phyloP scores from a whole-genome alignment of 2,797 vertebrate genomes.

The Lagodon rhomboides region DNA sequence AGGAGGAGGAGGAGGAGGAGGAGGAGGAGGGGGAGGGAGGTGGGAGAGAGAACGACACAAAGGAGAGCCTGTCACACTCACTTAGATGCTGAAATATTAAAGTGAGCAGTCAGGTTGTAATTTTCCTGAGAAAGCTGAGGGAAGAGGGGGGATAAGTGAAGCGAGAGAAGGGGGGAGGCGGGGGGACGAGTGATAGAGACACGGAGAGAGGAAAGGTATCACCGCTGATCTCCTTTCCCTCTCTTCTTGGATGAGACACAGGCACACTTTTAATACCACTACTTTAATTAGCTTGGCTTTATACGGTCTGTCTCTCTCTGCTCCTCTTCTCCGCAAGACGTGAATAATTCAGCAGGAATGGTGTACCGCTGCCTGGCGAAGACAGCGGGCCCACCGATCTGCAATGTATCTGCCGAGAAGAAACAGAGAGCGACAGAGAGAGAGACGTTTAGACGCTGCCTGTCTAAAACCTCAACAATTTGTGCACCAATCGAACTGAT shows the following conservation, averaged over 20 bases:
- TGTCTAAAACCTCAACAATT: slow-evolving; percentile 31
- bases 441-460: slow-evolving; percentile 11
- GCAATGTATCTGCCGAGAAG: slow-evolving; percentile 67
- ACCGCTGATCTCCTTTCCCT: slow-evolving; percentile 79
- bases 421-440: slow-evolving; percentile 22
- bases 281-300: slow-evolving; percentile 82
- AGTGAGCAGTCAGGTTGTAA: slow-evolving; percentile 89
- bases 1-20: slow-evolving; percentile 24
- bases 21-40: slow-evolving; percentile 9
- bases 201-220: slow-evolving; percentile 81
- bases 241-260: slow-evolving; percentile 73
- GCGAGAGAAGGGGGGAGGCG: slow-evolving; percentile 59
- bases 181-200: slow-evolving; percentile 62
- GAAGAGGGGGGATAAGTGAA: slow-evolving; percentile 81
- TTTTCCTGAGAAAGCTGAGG: slow-evolving; percentile 86
- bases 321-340: slow-evolving; percentile 66
- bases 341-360: slow-evolving; percentile 83
- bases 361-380: slow-evolving; percentile 69
- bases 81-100: slow-evolving; percentile 89
- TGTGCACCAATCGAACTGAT: slow-evolving; percentile 5
- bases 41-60: slow-evolving; percentile 70
- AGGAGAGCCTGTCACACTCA: slow-evolving; percentile 88
- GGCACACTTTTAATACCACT: slow-evolving; percentile 81
- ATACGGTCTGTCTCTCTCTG: slow-evolving; percentile 62
- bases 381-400: slow-evolving; percentile 73